phyloP scores from a whole-genome alignment of 1,140 invertebrate genomes.

The Pseudachorutes palmiensis region DNA sequence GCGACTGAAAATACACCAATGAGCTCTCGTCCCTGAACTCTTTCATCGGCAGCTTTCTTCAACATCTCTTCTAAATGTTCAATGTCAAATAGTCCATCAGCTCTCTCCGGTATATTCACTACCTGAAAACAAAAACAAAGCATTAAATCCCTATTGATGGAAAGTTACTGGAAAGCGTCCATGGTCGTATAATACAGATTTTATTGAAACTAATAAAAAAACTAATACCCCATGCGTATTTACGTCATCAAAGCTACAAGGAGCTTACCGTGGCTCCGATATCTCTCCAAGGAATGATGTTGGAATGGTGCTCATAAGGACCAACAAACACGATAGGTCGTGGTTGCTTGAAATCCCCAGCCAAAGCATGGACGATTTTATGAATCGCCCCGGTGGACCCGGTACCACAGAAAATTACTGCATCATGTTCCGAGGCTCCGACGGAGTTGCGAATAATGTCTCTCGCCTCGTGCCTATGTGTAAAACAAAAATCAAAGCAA shows the following conservation, averaged over 20 bases:
- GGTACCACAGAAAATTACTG: slow-evolving; percentile 69
- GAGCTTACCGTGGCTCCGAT: slow-evolving; percentile 64
- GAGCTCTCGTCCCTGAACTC: slow-evolving; percentile 42
- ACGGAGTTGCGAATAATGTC: slow-evolving; percentile 71
- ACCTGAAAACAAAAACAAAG: slow-evolving; percentile 49
- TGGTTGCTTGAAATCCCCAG: slow-evolving; percentile 38
- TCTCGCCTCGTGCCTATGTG: slow-evolving; percentile 64
- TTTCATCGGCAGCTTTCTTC: slow-evolving; percentile 41
- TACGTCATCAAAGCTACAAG: too few species aligned
- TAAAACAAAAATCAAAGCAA: slow-evolving; percentile 6
- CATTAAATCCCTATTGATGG: neutral
- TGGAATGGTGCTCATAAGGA: slow-evolving; percentile 74
- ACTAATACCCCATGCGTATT: too few species aligned
- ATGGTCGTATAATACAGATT: too few species aligned
- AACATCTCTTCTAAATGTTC: slow-evolving; percentile 65
- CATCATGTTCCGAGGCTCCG: slow-evolving; percentile 72
- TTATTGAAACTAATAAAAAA: too few species aligned
- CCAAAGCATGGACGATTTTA: slow-evolving; percentile 57
- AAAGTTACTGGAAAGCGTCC: neutral
- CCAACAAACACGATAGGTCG: slow-evolving; percentile 68
- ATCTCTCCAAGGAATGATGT: slow-evolving; percentile 76
- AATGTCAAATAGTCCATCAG: slow-evolving; percentile 68
- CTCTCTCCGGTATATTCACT: slow-evolving; percentile 64
- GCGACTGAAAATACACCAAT: slow-evolving; percentile 81
- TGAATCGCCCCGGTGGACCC: slow-evolving; percentile 61